These are phyloP conservation scores for Actinia tenebrosa DNA, from an alignment of 64 coral and sea anemone genomes.

Conservation along the genomic window DNA sequence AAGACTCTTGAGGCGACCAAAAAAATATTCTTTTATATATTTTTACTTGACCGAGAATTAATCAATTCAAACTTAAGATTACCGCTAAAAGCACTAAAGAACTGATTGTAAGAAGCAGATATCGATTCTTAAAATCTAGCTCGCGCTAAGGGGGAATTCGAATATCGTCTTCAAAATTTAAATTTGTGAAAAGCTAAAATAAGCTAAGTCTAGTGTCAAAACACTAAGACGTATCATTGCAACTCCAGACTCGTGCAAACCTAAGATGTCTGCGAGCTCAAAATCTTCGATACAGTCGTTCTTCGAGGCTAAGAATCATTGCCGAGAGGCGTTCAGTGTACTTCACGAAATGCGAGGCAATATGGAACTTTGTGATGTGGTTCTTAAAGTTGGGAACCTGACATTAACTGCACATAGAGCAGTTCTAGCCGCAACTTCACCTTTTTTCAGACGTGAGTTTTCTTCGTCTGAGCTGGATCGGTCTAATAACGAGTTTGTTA, in stretches of 20 bases:
- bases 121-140: not conserved
- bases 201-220: not conserved
- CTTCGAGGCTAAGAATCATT: not conserved
- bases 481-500: conserved; percentile 26
- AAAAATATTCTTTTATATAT: not conserved
- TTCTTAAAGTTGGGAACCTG: conserved; percentile 60
- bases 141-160: not conserved
- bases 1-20: not conserved
- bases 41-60: not conserved
- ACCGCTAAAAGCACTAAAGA: not conserved
- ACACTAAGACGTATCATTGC: not conserved
- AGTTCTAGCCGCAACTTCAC: conserved; percentile 60
- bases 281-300: conserved; percentile 2
- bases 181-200: not conserved
- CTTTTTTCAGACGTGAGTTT: conserved; percentile 56
- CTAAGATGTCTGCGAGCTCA: conserved; percentile 20
- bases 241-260: not conserved
- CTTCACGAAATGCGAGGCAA: conserved; percentile 78
- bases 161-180: not conserved
- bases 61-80: not conserved
- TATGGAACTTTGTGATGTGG: conserved; percentile 63
- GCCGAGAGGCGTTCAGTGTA: conserved; percentile 23
- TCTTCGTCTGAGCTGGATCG: not conserved
- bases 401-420: conserved; percentile 54
- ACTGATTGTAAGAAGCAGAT: not conserved